phyloP scores from a whole-genome alignment of 2,888 invertebrate species.

The Drosophila anomalata region DNA sequence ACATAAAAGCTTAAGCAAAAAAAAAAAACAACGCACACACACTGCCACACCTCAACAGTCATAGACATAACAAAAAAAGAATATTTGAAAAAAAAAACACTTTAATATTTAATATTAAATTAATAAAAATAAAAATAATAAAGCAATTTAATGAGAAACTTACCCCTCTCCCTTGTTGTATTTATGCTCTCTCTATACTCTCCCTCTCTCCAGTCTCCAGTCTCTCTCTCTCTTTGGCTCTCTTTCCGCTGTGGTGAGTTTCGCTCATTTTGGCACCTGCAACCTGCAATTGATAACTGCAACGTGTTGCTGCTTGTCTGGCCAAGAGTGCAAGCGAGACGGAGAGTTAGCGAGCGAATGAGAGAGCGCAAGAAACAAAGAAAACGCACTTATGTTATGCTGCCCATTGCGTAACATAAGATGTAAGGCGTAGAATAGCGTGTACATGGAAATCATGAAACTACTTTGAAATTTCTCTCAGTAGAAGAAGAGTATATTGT shows the following conservation, averaged over 20 bases:
- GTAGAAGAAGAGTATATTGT: neutral
- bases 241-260: slow-evolving; percentile 54
- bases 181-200: neutral
- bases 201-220: neutral
- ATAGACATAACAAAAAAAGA: slow-evolving; percentile 13
- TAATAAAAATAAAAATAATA: neutral
- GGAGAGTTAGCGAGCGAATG: neutral
- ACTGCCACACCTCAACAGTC: slow-evolving; percentile 1
- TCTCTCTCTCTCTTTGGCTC: neutral
- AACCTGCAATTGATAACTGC: slow-evolving; percentile 38
- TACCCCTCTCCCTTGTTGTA: neutral
- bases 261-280: slow-evolving; percentile 53
- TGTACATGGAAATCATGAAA: no score
- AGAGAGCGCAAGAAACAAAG: slow-evolving; percentile 3
- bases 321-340: neutral
- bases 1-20: slow-evolving; percentile 38
- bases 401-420: slow-evolving; percentile 42
- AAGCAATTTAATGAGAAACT: slow-evolving; percentile 7
- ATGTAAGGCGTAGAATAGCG: neutral
- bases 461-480: neutral
- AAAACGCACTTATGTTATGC: slow-evolving; percentile 42
- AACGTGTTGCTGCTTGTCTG: slow-evolving; percentile 33
- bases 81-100: neutral
- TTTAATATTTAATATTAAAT: slow-evolving; percentile 7
- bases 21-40: no score